Base-by-base conservation (phyloP, 2,888 invertebrate genomes). In the Erebia ligea region DNA sequence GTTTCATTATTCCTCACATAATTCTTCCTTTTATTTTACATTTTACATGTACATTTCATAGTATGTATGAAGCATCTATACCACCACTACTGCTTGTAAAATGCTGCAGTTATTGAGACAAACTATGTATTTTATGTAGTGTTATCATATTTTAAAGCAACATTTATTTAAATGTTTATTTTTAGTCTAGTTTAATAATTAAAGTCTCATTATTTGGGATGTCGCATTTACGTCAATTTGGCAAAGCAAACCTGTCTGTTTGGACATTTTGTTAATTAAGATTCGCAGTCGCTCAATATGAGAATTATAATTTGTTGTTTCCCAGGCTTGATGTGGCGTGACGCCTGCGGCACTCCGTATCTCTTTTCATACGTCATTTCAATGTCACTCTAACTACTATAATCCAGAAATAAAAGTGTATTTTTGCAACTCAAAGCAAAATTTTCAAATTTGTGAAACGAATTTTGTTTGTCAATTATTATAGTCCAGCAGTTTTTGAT, bases 331-430 rank as follows among this genome's bases (percentile, higher is more conserved):
- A 85, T 82, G 83, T 77, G 75, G 77, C 81, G 75, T 86, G 86
- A 85, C 83, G 79, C 76, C 68, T 34, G 78, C 73, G 76, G 75
- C 72, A 74, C 74, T 80, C 79, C 82, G 78, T 81, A 82, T 77
- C 71, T 77, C 72, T 74, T 76, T 76, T 80, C 73, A 79, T 83
- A 81, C 82, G 83, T 85, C 82, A 81, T 78, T 82, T 82, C 84
- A 83, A 83, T 84, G 84, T 86, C 84, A 85, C 75, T 82, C 83
- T 81, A 82, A 85, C 84, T 84, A 73, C 67, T 73, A 67, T 67
- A 67, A 66, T 72, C 73, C 73, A 65, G 76, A 78, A 77, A 76
- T 77, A 77, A 74, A 75, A 25, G 45, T 19, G 52, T 58, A 63
- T 67, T 70, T 72, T 69, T 58, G 68, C 52, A 40, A 45, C 52